A percentile compares a stretch with the other conserved stretches of the same genome.
phyloP scores from a whole-genome alignment of 2,113 vertebrate species.

The Nyctibius bracteatus region DNA sequence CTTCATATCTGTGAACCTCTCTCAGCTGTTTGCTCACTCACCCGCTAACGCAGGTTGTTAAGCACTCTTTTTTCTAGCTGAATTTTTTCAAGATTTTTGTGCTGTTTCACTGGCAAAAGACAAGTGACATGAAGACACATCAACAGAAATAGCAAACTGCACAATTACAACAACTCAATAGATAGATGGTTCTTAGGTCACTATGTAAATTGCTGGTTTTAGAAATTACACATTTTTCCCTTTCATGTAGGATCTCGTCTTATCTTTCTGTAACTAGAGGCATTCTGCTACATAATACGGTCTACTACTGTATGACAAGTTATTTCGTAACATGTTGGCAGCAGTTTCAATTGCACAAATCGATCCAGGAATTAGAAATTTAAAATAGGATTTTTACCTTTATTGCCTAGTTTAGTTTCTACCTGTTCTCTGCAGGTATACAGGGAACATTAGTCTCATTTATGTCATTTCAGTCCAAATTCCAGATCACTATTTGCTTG shows the following conservation, averaged over 20 bases:
- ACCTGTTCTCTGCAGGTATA: neutral
- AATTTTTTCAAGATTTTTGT: neutral
- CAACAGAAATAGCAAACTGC: neutral
- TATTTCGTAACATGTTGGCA: neutral
- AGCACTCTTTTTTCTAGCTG: neutral
- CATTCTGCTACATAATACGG: neutral
- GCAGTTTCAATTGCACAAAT: neutral
- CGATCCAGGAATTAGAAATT: neutral
- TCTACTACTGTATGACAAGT: neutral
- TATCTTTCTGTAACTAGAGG: neutral
- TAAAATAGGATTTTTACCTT: neutral
- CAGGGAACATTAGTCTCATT: neutral
- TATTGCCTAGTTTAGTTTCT: neutral
- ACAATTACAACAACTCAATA: neutral
- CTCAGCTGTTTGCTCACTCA: neutral
- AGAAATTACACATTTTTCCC: neutral
- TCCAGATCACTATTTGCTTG: constrained; percentile 17
- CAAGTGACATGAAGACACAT: neutral
- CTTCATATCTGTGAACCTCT: neutral
- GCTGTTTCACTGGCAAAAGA: neutral
- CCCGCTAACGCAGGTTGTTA: neutral
- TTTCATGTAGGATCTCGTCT: neutral
- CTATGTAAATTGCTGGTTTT: neutral
- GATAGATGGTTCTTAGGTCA: neutral
- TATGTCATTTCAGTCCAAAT: neutral